Evolutionary conservation across 2,113 vertebrate species (phyloP).

Genomic region (Protobothrops flavoviridis): DNA sequence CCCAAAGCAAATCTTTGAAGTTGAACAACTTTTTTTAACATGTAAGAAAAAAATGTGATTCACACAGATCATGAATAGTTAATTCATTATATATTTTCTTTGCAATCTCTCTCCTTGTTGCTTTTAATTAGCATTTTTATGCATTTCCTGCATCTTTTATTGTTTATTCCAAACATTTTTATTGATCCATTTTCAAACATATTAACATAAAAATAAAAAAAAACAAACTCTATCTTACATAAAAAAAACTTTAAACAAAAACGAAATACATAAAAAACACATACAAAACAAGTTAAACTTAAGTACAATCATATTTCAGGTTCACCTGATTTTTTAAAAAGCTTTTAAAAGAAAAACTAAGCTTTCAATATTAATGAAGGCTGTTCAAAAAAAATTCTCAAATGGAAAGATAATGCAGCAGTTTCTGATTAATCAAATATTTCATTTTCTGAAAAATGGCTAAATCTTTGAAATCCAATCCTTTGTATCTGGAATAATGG

Average conservation of each 20-base stretch:
- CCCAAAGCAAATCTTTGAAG: neutral
- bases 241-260: neutral
- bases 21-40: neutral
- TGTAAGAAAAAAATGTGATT: neutral
- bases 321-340: neutral
- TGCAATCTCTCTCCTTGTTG: neutral
- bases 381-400: neutral
- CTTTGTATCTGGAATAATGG: neutral
- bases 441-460: neutral
- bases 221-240: neutral
- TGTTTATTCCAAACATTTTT: neutral
- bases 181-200: neutral
- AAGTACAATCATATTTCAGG: neutral
- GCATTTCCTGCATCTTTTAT: neutral
- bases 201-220: neutral
- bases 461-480: neutral
- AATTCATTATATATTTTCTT: neutral
- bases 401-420: neutral
- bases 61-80: neutral
- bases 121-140: neutral
- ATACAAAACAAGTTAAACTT: neutral
- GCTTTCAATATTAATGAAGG: neutral
- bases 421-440: neutral
- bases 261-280: neutral
- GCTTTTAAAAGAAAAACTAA: neutral